Conservation (phyloP, 1,140 invertebrate species). For the Atta texana region DNA sequence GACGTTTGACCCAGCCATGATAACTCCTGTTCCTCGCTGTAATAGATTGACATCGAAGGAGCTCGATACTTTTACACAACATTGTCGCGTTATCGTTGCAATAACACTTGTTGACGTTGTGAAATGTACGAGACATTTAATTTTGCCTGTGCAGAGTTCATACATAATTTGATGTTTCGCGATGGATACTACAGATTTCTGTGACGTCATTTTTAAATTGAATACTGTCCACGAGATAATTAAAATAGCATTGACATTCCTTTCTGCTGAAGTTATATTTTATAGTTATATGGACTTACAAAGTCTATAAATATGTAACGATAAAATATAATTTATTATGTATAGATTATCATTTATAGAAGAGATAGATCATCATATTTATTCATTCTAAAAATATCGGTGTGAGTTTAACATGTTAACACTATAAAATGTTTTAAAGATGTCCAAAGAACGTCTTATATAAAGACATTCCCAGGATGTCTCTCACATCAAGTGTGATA, state of each 20-base stretch:
- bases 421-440: too few species aligned
- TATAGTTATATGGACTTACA: not conserved
- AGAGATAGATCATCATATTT: too few species aligned
- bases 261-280: not conserved
- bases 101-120: not conserved
- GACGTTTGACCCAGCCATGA: constrained; percentile 27
- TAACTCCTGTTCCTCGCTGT: constrained; percentile 9
- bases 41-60: constrained; percentile 2
- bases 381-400: too few species aligned
- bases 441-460: too few species aligned
- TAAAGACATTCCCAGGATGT: too few species aligned
- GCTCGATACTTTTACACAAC: not conserved
- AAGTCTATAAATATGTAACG: too few species aligned
- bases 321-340: too few species aligned
- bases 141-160: not conserved
- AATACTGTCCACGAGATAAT: not conserved
- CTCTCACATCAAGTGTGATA: too few species aligned
- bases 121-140: not conserved
- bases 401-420: too few species aligned
- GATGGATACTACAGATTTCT: not conserved
- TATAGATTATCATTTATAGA: too few species aligned
- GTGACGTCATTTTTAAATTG: not conserved
- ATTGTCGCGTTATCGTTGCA: not conserved
- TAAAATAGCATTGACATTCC: not conserved
- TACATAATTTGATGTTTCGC: not conserved